Conservation (phyloP, 2,797 vertebrate species). For the Leptodactylus fallax region DNA sequence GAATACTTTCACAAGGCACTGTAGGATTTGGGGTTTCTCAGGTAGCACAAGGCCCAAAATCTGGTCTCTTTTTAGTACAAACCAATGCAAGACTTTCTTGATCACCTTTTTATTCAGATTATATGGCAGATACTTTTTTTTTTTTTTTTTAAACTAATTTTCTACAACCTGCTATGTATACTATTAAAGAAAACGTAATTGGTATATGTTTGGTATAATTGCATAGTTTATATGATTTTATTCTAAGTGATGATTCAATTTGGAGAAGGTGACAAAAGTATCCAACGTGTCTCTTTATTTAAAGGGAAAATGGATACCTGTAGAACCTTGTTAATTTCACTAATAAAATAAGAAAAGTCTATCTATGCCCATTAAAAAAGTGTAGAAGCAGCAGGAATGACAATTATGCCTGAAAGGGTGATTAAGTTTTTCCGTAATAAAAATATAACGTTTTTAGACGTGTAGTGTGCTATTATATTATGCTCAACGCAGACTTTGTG, state of each 20-base stretch:
- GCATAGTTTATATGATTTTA: slow-evolving; percentile 8
- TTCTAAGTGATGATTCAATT: not conserved
- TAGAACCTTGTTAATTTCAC: slow-evolving; percentile 11
- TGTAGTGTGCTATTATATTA: not conserved
- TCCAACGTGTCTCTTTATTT: slow-evolving; percentile 19
- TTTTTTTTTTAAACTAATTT: not conserved
- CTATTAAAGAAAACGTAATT: not conserved
- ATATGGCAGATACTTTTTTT: not conserved
- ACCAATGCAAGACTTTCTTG: too few species aligned
- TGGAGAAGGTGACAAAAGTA: not conserved
- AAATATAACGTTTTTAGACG: slow-evolving; percentile 10
- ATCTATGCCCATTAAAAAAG: slow-evolving; percentile 26
- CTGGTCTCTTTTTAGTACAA: too few species aligned
- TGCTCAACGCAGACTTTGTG: not conserved
- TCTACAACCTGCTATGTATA: too few species aligned
- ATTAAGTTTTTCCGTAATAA: slow-evolving; percentile 27
- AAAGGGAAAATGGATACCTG: not conserved
- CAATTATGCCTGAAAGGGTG: slow-evolving; percentile 36
- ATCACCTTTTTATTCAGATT: too few species aligned
- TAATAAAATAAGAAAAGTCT: slow-evolving; percentile 28
- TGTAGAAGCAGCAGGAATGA: slow-evolving; percentile 34
- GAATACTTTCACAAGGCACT: too few species aligned
- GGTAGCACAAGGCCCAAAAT: too few species aligned
- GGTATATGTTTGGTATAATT: not conserved
- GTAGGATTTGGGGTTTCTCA: too few species aligned